These are phyloP conservation scores for Scleropages formosus DNA, from an alignment of 2,797 vertebrate genomes.

Conservation along the genomic window DNA sequence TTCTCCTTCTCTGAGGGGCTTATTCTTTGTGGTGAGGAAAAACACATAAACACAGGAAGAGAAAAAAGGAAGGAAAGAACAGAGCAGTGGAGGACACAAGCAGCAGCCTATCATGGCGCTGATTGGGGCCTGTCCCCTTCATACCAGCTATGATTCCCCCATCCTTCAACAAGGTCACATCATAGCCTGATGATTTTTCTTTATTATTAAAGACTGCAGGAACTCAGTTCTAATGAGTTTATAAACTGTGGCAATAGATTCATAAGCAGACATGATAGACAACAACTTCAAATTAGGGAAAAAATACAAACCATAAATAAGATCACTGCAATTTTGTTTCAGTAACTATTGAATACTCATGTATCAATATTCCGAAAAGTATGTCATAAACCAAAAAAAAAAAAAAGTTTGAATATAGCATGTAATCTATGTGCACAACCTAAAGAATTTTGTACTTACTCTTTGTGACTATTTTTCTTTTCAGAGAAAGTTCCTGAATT, in stretches of 20 bases:
- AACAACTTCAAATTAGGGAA: too few relatives aligned
- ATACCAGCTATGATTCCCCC: neutral
- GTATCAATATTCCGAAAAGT: neutral
- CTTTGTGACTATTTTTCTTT: conserved; percentile 50
- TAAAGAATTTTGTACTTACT: conserved; percentile 46
- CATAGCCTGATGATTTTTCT: neutral
- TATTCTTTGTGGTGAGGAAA: conserved; percentile 41
- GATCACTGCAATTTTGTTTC: neutral
- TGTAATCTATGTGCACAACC: neutral
- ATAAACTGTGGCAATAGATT: too few relatives aligned
- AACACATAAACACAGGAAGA: conserved; percentile 25
- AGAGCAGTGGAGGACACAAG: conserved; percentile 21
- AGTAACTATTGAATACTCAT: neutral
- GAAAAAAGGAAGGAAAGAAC: conserved; percentile 13
- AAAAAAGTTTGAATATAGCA: neutral
- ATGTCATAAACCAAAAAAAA: neutral
- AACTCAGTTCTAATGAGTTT: neutral
- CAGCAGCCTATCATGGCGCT: neutral
- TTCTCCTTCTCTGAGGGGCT: conserved; percentile 51
- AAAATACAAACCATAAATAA: too few relatives aligned
- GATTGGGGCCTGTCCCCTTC: neutral
- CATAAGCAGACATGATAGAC: neutral
- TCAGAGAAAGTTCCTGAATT: conserved; percentile 46
- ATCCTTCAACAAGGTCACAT: neutral
- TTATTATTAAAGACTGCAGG: too few relatives aligned